These are phyloP conservation scores for Drosophila saltans DNA, from an alignment of 1,140 invertebrate genomes.

Conservation along the genomic window DNA sequence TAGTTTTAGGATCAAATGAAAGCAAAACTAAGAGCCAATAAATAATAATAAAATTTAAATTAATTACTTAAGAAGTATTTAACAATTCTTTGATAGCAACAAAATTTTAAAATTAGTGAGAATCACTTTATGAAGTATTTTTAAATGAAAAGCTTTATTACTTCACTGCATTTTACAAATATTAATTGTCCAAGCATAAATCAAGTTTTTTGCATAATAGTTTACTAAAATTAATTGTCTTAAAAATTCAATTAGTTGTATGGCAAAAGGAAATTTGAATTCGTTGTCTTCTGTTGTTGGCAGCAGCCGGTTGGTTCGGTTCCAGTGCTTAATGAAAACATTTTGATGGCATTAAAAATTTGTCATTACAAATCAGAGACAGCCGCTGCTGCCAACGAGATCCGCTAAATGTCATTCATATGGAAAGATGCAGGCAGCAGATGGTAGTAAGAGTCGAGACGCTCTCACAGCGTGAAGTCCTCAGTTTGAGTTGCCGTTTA, in stretches of 20 bases:
- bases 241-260: not conserved
- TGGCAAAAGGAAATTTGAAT: not conserved
- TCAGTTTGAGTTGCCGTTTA: conserved; percentile 70
- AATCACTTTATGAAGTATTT: too few relatives aligned
- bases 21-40: too few relatives aligned
- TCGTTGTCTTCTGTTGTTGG: not conserved
- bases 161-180: too few relatives aligned
- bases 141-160: too few relatives aligned
- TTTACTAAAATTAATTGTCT: not conserved
- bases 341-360: conserved; percentile 55
- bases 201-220: not conserved
- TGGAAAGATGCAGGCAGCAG: not conserved
- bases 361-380: conserved; percentile 54
- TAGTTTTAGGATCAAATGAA: too few relatives aligned
- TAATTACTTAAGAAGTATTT: too few relatives aligned
- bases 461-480: conserved; percentile 61
- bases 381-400: conserved; percentile 24
- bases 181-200: too few relatives aligned
- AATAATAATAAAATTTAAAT: too few relatives aligned
- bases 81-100: too few relatives aligned
- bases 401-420: conserved; percentile 22
- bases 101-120: too few relatives aligned
- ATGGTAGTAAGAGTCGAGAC: conserved; percentile 6
- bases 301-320: not conserved
- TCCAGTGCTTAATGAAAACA: conserved; percentile 50